Conservation (phyloP, 2,888 invertebrate species). For the Anaspis maculata region DNA sequence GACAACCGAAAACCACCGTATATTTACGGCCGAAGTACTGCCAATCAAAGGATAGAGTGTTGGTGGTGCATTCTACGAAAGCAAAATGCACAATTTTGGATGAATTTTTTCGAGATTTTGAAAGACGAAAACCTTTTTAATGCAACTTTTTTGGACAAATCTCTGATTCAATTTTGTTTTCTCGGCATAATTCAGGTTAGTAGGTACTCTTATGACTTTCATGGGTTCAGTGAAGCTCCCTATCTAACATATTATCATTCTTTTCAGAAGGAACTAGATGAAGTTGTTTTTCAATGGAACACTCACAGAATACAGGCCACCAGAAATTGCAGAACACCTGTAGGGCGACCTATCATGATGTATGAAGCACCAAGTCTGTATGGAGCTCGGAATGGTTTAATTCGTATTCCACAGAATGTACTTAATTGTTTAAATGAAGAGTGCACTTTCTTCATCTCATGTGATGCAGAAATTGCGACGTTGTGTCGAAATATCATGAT, state of each 20-base stretch:
- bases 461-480: background rate
- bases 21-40: background rate
- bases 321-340: background rate
- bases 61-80: constrained; percentile 1
- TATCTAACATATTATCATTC: too few relatives aligned
- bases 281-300: background rate
- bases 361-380: background rate
- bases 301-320: background rate
- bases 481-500: background rate
- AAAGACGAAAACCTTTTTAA: background rate
- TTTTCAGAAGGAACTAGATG: background rate
- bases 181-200: background rate
- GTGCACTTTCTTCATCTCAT: too few relatives aligned
- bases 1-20: background rate
- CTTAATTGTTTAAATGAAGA: background rate
- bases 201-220: background rate
- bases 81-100: constrained; percentile 1
- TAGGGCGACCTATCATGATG: background rate
- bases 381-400: background rate
- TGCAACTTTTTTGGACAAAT: background rate
- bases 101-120: background rate
- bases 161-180: constrained; percentile 1
- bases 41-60: background rate
- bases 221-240: background rate
- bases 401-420: background rate